Percentiles rank a stretch among this genome's conserved stretches.
Conservation (phyloP, 2,797 vertebrate genomes). For the Scleropages formosus region DNA sequence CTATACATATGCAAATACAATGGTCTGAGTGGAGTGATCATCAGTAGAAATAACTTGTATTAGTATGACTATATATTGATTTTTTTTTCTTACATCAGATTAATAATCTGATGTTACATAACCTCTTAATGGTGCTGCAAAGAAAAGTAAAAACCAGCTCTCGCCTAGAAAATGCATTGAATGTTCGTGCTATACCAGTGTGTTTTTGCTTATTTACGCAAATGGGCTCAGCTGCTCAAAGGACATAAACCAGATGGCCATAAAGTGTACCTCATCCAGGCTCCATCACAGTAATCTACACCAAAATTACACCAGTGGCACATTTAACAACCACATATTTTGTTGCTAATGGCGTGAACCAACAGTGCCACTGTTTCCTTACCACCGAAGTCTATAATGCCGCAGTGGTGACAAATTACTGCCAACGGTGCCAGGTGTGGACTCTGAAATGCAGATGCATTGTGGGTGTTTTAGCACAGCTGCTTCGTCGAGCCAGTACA, state of each 20-base stretch:
- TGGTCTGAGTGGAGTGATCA: conserved; percentile 17
- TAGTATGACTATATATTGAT: conserved; percentile 9
- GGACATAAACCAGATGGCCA: conserved; percentile 20
- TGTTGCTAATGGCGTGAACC: neutral
- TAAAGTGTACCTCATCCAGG: conserved; percentile 5
- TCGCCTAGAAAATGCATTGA: neutral
- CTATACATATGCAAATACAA: conserved; percentile 18
- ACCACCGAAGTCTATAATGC: neutral
- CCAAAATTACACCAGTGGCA: neutral
- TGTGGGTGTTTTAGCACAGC: conserved; percentile 12
- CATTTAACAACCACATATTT: neutral
- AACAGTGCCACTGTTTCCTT: neutral
- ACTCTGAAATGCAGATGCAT: conserved; percentile 8
- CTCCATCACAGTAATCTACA: neutral
- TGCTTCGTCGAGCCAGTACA: neutral
- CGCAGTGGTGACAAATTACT: neutral
- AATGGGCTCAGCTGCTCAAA: neutral
- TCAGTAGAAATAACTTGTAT: conserved; percentile 2
- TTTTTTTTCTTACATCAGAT: neutral
- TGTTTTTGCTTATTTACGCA: conserved; percentile 15
- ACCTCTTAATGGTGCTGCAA: conserved; percentile 23
- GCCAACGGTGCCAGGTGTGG: conserved; percentile 16
- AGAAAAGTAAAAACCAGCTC: conserved; percentile 14
- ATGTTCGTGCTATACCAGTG: conserved; percentile 7
- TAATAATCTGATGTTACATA: conserved; percentile 11